Percentiles rank a stretch among this genome's conserved stretches.
Conservation (phyloP, 2,888 invertebrate genomes). For the Orchesella flavescens region DNA sequence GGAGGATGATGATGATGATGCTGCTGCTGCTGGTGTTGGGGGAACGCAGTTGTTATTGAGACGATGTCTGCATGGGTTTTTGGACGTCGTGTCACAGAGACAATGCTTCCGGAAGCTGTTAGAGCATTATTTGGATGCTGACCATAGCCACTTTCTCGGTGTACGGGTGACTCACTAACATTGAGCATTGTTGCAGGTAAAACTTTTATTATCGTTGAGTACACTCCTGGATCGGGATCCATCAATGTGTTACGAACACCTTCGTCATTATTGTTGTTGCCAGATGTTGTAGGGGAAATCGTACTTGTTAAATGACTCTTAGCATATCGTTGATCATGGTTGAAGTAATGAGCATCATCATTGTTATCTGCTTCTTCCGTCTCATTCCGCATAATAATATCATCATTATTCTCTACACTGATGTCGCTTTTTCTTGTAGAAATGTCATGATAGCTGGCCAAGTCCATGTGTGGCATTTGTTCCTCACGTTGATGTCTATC, state of each 20-base stretch:
- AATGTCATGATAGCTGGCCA: constrained; percentile 15
- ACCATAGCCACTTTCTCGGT: not conserved
- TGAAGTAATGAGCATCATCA: constrained; percentile 42
- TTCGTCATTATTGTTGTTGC: not conserved
- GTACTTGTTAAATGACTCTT: constrained; percentile 50
- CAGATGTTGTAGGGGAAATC: not conserved
- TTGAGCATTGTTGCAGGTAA: constrained; percentile 46
- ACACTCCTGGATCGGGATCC: constrained; percentile 49
- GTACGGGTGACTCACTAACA: constrained; percentile 28
- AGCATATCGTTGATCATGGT: constrained; percentile 56
- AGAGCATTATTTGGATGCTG: constrained; percentile 2
- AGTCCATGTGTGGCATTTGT: too few species aligned
- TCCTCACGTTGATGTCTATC: not conserved
- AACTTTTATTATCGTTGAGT: constrained; percentile 64
- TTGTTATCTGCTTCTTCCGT: constrained; percentile 15
- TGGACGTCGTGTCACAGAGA: constrained; percentile 26
- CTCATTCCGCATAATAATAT: not conserved
- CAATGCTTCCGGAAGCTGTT: constrained; percentile 1
- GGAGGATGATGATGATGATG: not conserved
- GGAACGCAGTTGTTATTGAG: constrained; percentile 47
- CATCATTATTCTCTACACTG: constrained; percentile 4
- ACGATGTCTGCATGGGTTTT: constrained; percentile 22
- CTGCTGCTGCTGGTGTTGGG: constrained; percentile 16
- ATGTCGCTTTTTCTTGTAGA: constrained; percentile 53
- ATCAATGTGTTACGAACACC: constrained; percentile 42